Evolutionary conservation across 2,113 vertebrate genomes (phyloP).

Genomic region (Chloropsis hardwickii): DNA sequence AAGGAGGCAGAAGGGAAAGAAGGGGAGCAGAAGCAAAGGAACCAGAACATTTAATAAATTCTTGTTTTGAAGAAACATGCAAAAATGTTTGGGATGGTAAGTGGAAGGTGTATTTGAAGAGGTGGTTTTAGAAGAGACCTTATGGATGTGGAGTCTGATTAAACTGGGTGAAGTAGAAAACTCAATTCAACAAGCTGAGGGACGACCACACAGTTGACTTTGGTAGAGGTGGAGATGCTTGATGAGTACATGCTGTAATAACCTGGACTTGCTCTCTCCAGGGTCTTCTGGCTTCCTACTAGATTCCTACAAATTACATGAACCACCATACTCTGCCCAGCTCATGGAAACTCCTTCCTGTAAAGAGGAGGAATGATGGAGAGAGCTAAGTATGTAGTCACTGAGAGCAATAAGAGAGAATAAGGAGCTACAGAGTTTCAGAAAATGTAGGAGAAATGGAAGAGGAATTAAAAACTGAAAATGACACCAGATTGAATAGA

Average conservation of each 20-base stretch:
- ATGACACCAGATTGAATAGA: neutral
- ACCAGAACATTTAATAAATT: neutral
- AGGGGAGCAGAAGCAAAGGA: neutral
- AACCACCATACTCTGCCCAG: neutral
- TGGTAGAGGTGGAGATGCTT: neutral
- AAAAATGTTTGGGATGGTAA: neutral
- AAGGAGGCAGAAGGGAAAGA: neutral
- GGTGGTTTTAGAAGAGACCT: neutral
- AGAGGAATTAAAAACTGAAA: neutral
- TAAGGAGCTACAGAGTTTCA: neutral
- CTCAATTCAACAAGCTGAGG: fast-evolving
- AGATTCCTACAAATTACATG: neutral
- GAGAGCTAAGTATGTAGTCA: neutral
- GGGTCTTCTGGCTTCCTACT: neutral
- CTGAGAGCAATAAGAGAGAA: neutral
- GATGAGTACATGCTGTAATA: neutral
- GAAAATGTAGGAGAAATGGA: neutral
- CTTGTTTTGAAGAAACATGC: neutral
- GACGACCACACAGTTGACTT: fast-evolving
- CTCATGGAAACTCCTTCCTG: neutral
- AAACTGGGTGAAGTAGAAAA: neutral
- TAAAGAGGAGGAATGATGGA: neutral
- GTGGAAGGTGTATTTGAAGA: neutral
- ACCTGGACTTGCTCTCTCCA: neutral
- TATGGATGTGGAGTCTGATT: neutral